Conservation (phyloP, 1,140 invertebrate species). For the Holotrichia oblita region DNA sequence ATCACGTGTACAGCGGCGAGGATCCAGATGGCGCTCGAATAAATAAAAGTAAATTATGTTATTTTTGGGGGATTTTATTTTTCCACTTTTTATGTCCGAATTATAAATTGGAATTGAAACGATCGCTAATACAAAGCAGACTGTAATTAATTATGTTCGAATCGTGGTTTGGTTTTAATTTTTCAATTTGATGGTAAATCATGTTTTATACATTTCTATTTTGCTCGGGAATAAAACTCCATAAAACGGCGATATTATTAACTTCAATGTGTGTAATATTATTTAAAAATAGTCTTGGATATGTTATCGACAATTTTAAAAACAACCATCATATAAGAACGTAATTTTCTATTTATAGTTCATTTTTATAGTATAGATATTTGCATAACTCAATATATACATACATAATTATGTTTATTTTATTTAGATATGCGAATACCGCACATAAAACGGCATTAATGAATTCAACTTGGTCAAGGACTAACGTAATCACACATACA, state of each 20-base stretch:
- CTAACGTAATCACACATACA: neutral
- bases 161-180: neutral
- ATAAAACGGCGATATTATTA: neutral
- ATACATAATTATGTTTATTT: neutral
- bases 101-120: neutral
- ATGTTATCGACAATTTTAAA: no score
- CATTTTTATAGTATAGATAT: neutral
- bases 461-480: slow-evolving; percentile 27
- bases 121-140: neutral
- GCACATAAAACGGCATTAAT: neutral
- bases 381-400: slow-evolving; percentile 10
- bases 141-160: neutral
- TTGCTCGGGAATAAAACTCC: neutral
- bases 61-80: neutral
- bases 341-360: neutral
- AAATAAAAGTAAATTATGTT: slow-evolving; percentile 3
- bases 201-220: neutral
- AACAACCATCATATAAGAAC: neutral
- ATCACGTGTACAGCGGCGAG: neutral
- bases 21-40: neutral
- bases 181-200: neutral
- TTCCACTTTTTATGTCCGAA: neutral
- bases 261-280: no score
- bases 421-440: neutral
- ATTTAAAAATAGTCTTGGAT: no score